Base-by-base conservation (phyloP, 2,113 vertebrate genomes). In the Lophotis ruficrista region DNA sequence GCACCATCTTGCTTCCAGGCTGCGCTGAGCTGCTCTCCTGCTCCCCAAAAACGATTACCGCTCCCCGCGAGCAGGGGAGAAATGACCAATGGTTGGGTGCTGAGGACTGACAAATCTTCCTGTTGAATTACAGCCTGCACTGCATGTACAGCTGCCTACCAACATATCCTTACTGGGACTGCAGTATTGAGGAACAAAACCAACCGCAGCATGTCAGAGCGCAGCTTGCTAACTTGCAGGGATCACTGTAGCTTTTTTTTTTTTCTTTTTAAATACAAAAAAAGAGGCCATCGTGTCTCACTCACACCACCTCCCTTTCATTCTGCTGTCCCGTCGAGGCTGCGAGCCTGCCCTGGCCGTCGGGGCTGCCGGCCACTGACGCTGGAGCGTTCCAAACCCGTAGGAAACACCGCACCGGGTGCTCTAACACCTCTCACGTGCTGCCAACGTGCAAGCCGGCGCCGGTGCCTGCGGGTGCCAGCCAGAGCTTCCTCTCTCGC, bases 31-130 rank as follows among this genome's bases (percentile, higher is more conserved):
- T 25, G 4, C 37, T 30, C 77, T 45, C 31, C 53, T 2, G 1
- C 57, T 56, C 35, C 48, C 22, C 90, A 48, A 3, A 53, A 20
- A 25, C 0, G 0, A 53, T 5, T 6, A 17, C 15, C 4, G 12
- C 12, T 22, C 19, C 25, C 17, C 27, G 47, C 7, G 30, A 82
- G 76, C 65, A 87, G 0, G 0, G 65, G 12, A 45, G 22, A 87
- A 57, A 57, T 0, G 7, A 27, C 48, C 7, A 8, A 7, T 30
- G 48, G 48, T 11, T 1, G 4, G 33, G 28, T 31, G n/a, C 12
- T 53, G 35, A 47, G 45, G 54, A 47, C 27, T 48, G 66, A 81
- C 35, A 66, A 71, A 61, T 28, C 38, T 30, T 79, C 14, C 77
- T 64, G 60, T 28, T 43, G 30, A 19, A 28, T 20, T 47, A n/a